A percentile compares a stretch with the other conserved stretches of the same genome.
Conservation (phyloP, 2,113 vertebrate genomes). For the Equus przewalskii region DNA sequence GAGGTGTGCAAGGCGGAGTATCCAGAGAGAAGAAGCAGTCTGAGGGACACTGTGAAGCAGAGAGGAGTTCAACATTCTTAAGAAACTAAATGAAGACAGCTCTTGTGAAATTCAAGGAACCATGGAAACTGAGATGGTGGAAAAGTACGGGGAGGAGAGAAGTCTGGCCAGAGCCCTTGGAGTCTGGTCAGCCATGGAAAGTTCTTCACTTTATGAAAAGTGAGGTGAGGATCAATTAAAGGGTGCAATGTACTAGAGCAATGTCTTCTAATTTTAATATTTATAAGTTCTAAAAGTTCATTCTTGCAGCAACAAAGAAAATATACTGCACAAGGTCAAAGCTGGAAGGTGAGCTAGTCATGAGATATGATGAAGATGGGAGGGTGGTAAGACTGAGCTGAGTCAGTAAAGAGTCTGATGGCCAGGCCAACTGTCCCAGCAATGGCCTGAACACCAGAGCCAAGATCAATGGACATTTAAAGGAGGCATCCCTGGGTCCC, state of each 20-base stretch:
- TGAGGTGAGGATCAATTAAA: too few relatives aligned
- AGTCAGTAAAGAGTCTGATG: accelerated
- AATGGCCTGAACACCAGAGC: not conserved
- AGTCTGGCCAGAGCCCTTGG: accelerated
- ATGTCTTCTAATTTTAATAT: not conserved
- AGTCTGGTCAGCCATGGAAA: not conserved
- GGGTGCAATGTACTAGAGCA: too few relatives aligned
- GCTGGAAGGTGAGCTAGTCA: accelerated
- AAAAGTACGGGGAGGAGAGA: accelerated
- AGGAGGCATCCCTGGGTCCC: too few relatives aligned
- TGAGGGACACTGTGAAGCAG: accelerated
- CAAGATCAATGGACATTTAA: not conserved
- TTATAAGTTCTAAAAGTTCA: not conserved
- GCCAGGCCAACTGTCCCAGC: accelerated
- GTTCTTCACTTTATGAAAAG: not conserved
- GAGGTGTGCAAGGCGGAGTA: too few relatives aligned
- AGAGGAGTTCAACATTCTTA: not conserved
- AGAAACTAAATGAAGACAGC: not conserved
- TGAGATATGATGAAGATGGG: accelerated
- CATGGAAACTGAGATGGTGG: not conserved
- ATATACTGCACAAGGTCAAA: not conserved
- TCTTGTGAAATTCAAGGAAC: not conserved
- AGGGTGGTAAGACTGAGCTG: too few relatives aligned
- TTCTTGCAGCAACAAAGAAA: not conserved
- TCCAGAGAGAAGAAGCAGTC: not conserved